phyloP scores from a whole-genome alignment of 2,797 vertebrate species.

The Chaunax sp. region DNA sequence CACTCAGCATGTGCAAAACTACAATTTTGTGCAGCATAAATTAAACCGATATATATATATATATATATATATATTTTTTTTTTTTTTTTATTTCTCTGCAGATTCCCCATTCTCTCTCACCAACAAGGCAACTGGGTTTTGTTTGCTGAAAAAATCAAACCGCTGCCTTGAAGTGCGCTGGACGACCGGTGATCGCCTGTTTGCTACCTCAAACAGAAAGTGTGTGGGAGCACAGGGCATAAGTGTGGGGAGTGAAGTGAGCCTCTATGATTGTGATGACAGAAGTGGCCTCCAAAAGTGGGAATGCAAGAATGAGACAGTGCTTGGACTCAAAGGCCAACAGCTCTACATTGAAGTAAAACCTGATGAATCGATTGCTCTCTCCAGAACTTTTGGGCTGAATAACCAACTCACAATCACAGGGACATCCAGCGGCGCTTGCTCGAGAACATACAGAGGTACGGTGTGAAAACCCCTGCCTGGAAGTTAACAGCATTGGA shows the following conservation, averaged over 20 bases:
- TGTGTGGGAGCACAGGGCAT: constrained; percentile 89
- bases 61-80: not conserved
- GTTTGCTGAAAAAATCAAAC: constrained; percentile 43
- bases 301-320: constrained; percentile 90
- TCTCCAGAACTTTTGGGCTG: constrained; percentile 83
- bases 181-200: constrained; percentile 87
- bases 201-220: constrained; percentile 78
- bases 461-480: constrained; percentile 46
- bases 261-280: constrained; percentile 86
- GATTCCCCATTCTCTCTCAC: constrained; percentile 61
- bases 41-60: not conserved
- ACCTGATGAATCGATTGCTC: constrained; percentile 81
- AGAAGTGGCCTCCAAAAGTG: constrained; percentile 88
- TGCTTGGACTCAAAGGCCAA: constrained; percentile 86
- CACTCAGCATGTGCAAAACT: not conserved
- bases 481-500: not conserved
- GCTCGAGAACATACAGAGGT: constrained; percentile 92
- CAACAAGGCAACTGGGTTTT: constrained; percentile 65
- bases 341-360: constrained; percentile 87
- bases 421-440: constrained; percentile 87
- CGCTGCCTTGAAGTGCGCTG: constrained; percentile 83
- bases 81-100: constrained; percentile 27
- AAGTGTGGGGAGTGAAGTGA: constrained; percentile 83
- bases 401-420: constrained; percentile 88
- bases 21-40: not conserved